Evolutionary conservation across 2,888 invertebrate genomes (phyloP).

Genomic region (Synanthedon myopaeformis): DNA sequence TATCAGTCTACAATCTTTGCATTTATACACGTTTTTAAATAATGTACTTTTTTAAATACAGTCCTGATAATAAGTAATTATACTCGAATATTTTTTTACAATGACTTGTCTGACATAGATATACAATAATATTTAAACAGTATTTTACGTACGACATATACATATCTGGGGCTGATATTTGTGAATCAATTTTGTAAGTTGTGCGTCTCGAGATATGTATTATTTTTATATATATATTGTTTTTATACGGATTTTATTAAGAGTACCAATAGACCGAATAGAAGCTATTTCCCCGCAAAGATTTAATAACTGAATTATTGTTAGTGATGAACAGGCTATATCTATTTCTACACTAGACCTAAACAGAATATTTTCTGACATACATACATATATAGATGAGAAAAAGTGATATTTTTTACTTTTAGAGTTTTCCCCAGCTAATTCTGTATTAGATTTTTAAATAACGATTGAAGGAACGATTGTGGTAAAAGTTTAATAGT

Average conservation of each 20-base stretch:
- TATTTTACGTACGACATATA: too few relatives aligned
- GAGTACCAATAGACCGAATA: constrained; percentile 20
- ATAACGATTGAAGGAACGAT: constrained; percentile 13
- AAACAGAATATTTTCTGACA: not conserved
- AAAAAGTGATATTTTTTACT: not conserved
- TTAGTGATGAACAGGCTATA: constrained; percentile 30
- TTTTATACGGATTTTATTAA: constrained; percentile 1
- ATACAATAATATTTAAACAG: too few relatives aligned
- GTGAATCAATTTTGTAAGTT: not conserved
- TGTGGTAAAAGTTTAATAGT: constrained; percentile 17
- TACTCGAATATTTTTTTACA: too few relatives aligned
- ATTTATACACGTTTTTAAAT: not conserved
- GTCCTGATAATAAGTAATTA: too few relatives aligned
- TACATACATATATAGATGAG: not conserved
- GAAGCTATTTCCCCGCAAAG: constrained; percentile 24
- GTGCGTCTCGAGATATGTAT: not conserved
- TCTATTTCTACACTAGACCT: constrained; percentile 10
- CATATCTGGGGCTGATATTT: not conserved
- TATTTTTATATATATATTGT: not conserved
- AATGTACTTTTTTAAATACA: not conserved
- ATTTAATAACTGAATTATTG: constrained; percentile 6
- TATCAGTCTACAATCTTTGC: too few relatives aligned
- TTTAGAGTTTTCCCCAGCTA: constrained; percentile 13
- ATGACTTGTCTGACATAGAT: too few relatives aligned
- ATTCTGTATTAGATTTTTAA: constrained; percentile 38